Conservation (phyloP, 2,113 vertebrate genomes). For the Lynx canadensis region DNA sequence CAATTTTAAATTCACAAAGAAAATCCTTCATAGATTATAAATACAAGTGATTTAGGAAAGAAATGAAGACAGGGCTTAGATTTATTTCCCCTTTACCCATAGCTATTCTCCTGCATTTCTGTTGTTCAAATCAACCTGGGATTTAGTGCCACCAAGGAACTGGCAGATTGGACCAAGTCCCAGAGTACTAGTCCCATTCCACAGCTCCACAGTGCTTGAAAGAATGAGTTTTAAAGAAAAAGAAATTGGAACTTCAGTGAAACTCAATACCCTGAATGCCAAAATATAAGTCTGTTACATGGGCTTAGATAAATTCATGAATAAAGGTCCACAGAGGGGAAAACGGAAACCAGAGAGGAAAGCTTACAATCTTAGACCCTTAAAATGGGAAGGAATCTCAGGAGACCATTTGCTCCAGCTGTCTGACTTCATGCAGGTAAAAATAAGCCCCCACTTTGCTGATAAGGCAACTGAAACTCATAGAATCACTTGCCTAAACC, state of each 20-base stretch:
- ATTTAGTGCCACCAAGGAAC: conserved; percentile 19
- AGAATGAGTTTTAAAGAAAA: conserved; percentile 45
- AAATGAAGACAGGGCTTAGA: conserved; percentile 1
- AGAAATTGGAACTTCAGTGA: background rate
- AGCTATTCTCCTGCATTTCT: conserved; percentile 39
- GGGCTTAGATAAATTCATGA: conserved; percentile 61
- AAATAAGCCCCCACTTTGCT: conserved; percentile 27
- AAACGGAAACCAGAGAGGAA: conserved; percentile 23
- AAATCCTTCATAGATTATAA: conserved; percentile 39
- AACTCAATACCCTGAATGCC: conserved; percentile 44
- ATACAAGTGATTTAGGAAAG: conserved; percentile 45
- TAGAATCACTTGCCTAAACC: background rate
- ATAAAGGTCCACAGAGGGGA: conserved; percentile 42
- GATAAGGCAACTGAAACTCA: conserved; percentile 31
- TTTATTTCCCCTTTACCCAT: conserved; percentile 29
- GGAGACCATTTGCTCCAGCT: background rate
- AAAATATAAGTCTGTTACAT: conserved; percentile 60
- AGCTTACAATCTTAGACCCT: conserved; percentile 33
- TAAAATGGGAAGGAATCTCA: conserved; percentile 55
- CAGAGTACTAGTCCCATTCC: background rate
- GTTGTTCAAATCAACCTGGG: conserved; percentile 14
- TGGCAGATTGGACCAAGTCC: background rate
- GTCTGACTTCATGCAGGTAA: background rate
- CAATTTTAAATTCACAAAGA: conserved; percentile 56
- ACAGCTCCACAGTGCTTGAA: background rate